Conservation (phyloP, 2,888 invertebrate genomes). For the Cabera pusaria region DNA sequence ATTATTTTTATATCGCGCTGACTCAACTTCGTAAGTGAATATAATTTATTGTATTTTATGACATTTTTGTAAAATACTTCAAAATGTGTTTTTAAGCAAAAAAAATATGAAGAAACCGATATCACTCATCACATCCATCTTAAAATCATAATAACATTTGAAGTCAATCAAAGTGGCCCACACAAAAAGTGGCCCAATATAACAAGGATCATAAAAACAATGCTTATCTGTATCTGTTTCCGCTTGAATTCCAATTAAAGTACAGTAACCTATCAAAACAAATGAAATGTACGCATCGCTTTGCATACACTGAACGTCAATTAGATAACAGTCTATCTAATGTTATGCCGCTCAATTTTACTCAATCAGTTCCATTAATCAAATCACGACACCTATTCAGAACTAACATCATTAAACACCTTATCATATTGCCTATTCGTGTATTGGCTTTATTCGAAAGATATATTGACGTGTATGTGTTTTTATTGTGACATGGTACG, state of each 20-base stretch:
- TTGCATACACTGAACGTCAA: slow-evolving; percentile 48
- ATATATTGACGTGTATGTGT: no score
- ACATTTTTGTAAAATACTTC: no score
- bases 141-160: slow-evolving; percentile 18
- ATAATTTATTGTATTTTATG: no score
- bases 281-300: slow-evolving; percentile 49
- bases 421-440: slow-evolving; percentile 5
- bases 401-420: slow-evolving; percentile 13
- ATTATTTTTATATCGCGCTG: slow-evolving; percentile 7
- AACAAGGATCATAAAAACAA: slow-evolving; percentile 40
- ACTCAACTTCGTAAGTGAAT: slow-evolving; percentile 4
- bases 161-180: slow-evolving; percentile 23
- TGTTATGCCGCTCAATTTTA: slow-evolving; percentile 62
- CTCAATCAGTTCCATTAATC: slow-evolving; percentile 74
- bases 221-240: slow-evolving; percentile 38
- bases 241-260: slow-evolving; percentile 52
- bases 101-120: background rate
- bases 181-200: slow-evolving; percentile 36
- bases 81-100: no score
- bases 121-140: slow-evolving; percentile 10
- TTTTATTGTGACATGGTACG: slow-evolving; percentile 16
- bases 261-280: slow-evolving; percentile 51
- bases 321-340: slow-evolving; percentile 51
- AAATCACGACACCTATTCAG: slow-evolving; percentile 46
- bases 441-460: background rate